Percentiles rank a stretch among this genome's conserved stretches.
phyloP scores from a whole-genome alignment of 2,797 vertebrate species.

The Phrynocephalus guinanensis region DNA sequence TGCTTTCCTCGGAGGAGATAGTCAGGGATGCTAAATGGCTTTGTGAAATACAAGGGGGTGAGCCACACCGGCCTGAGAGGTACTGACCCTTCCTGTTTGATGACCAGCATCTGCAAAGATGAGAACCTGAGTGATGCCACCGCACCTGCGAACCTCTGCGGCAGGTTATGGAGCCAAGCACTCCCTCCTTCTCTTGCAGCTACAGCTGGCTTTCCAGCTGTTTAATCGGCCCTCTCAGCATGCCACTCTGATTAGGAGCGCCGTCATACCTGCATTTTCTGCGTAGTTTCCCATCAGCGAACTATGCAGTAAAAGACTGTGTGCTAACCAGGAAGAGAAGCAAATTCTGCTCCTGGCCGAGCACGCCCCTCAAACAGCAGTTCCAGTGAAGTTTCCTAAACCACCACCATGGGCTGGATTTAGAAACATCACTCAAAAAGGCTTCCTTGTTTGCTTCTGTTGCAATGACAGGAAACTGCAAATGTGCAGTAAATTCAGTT shows the following conservation, averaged over 20 bases:
- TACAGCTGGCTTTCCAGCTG: constrained; percentile 67
- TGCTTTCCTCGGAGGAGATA: constrained; percentile 62
- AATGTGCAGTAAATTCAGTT: too few species aligned
- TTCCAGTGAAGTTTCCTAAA: too few species aligned
- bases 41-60: constrained; percentile 67
- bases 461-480: too few species aligned
- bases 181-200: constrained; percentile 51
- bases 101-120: constrained; percentile 13
- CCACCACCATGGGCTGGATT: too few species aligned
- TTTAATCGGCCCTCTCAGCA: constrained; percentile 65
- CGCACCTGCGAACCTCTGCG: constrained; percentile 69
- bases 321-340: too few species aligned
- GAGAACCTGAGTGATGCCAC: constrained; percentile 42
- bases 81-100: constrained; percentile 63
- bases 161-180: constrained; percentile 61
- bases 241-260: constrained; percentile 63
- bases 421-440: too few species aligned
- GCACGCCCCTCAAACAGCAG: too few species aligned
- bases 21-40: constrained; percentile 50
- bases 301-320: too few species aligned
- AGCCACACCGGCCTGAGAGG: background rate
- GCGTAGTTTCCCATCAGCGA: too few species aligned
- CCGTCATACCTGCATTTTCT: too few species aligned
- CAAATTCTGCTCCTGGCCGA: too few species aligned
- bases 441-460: too few species aligned